Evolutionary conservation across 2,888 invertebrate species (phyloP), one percentile per base, ranked within the genome.

Genomic region (Minunthozetes semirufus): DNA sequence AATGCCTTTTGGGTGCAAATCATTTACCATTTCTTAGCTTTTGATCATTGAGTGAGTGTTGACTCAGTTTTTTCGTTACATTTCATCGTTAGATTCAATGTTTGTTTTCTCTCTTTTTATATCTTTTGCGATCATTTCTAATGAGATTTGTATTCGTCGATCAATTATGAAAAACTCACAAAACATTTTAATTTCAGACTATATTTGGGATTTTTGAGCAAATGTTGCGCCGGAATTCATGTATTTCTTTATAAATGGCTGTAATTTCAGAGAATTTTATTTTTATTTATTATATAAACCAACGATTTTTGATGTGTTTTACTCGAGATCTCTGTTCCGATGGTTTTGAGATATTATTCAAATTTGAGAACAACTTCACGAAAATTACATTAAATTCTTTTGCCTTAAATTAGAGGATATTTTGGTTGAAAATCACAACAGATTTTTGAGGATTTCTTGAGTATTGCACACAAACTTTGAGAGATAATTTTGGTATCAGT

Each of bases 1-100:
- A 33, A 63, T 33, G 63, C 63, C 63, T 63, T 63, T 63, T 63
- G 33, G 63, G n/a, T n/a, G 63, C 15, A 63, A 63, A 33, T 29
- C 15, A 33, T 63, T 63, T 63, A 11, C 38, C 25, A 22, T 53
- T 53, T 25, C 19, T 53, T 61, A 0, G 22, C 33, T 63, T 63
- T 8, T 56, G 25, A 56, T 56, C 56, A 56, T 25, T 50, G 50
- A 50, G 19, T 50, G 50, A 50, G 50, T 50, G 50, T 19, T 50
- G 50, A 50, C 50, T 50, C 19, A 50, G n/a, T 50, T 50, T 50
- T 50, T 50, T 50, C 19, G 17, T 19, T 19, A 50, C 50, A 19
- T 50, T 19, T 50, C 5, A 50, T 19, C 17, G 11, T 19, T 2
- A 19, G n/a, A 19, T 50, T 50, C 50, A 15, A 2, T 50, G 19